phyloP scores from a whole-genome alignment of 2,888 invertebrate genomes.

The Hirtodrosophila duncani region DNA sequence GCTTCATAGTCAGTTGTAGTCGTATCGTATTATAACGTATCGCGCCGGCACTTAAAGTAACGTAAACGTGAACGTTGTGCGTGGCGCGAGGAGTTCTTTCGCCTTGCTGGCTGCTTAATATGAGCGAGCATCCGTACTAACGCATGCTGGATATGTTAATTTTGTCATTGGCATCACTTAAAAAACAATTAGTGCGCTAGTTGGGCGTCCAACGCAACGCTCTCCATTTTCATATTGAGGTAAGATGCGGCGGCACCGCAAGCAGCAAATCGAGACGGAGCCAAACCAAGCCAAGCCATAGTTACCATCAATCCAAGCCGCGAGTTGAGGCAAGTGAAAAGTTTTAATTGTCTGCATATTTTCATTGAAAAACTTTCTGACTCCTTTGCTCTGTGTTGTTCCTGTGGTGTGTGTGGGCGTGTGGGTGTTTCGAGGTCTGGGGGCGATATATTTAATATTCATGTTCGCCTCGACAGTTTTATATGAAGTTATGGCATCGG shows the following conservation, averaged over 20 bases:
- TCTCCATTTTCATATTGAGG: background rate
- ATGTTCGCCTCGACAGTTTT: constrained; percentile 38
- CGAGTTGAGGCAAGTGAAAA: constrained; percentile 57
- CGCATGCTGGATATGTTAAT: constrained; percentile 63
- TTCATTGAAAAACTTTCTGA: constrained; percentile 59
- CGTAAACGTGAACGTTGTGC: constrained; percentile 2
- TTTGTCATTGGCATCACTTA: constrained; percentile 56
- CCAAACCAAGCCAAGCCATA: too few relatives aligned
- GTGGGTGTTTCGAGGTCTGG: too few relatives aligned
- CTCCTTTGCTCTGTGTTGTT: constrained; percentile 8
- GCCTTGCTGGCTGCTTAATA: constrained; percentile 21
- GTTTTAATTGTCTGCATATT: constrained; percentile 65
- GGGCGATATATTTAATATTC: constrained; percentile 45
- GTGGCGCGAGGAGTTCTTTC: constrained; percentile 3
- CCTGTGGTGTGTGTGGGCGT: constrained; percentile 3
- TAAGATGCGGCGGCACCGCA: constrained; percentile 3
- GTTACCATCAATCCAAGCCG: too few relatives aligned
- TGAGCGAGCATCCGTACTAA: too few relatives aligned
- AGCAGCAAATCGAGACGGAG: too few relatives aligned
- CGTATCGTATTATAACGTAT: constrained; percentile 2
- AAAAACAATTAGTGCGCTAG: constrained; percentile 57
- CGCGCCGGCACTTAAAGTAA: constrained; percentile 44
- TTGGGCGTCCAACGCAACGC: constrained; percentile 21
- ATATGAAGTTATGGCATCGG: constrained; percentile 35
- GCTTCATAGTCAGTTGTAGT: constrained; percentile 14